Evolutionary conservation across 2,113 vertebrate species (phyloP).

Genomic region (Chrysochloris asiatica): DNA sequence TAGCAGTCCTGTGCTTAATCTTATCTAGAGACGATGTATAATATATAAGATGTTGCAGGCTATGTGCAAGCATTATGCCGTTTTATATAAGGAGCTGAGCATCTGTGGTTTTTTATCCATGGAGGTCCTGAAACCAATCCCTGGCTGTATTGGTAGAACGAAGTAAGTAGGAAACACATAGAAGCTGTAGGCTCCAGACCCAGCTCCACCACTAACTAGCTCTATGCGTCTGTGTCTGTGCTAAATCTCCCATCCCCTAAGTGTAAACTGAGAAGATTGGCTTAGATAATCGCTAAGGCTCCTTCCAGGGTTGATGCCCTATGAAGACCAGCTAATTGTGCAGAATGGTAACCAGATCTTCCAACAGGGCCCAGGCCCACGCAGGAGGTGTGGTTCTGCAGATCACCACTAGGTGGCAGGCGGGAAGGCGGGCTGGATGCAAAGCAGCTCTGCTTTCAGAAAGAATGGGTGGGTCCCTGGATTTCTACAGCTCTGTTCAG

Average conservation of each 20-base stretch:
- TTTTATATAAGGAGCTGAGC: too few species aligned
- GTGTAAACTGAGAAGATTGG: neutral
- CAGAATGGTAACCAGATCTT: neutral
- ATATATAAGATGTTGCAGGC: too few species aligned
- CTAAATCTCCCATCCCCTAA: neutral
- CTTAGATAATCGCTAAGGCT: neutral
- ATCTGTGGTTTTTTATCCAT: too few species aligned
- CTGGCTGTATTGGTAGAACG: too few species aligned
- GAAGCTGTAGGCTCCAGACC: too few species aligned
- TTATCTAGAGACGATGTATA: too few species aligned
- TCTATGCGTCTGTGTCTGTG: too few species aligned
- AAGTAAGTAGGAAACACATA: too few species aligned
- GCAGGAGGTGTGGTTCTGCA: neutral
- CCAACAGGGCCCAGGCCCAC: accelerated
- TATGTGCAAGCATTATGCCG: too few species aligned
- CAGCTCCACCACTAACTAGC: too few species aligned
- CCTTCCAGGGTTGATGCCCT: neutral
- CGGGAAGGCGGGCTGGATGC: neutral
- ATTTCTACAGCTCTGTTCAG: neutral
- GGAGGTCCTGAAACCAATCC: too few species aligned
- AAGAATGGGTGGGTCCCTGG: neutral
- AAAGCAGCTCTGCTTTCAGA: neutral
- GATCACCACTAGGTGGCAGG: constrained; percentile 40
- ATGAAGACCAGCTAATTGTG: neutral
- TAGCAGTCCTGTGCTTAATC: too few species aligned